A percentile compares a stretch with the other conserved stretches of the same genome.
These are phyloP conservation scores for Australoheros facetus DNA, from an alignment of 2,797 vertebrate genomes.

Conservation along the genomic window DNA sequence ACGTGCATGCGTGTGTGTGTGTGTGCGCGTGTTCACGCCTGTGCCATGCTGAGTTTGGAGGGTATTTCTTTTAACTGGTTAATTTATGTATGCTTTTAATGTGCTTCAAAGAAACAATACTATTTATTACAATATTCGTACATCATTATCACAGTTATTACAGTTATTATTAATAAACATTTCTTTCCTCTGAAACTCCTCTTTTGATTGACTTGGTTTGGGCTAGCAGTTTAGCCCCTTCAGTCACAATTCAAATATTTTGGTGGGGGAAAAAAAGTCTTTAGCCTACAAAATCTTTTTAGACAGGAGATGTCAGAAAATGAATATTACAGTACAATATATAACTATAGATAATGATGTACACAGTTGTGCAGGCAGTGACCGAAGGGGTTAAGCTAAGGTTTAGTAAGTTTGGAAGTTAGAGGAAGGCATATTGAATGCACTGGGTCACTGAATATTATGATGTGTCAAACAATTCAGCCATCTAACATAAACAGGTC, in stretches of 20 bases:
- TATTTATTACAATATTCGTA: constrained; percentile 83
- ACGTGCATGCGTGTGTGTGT: not conserved
- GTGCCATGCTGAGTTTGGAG: constrained; percentile 69
- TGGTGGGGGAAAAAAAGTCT: too few relatives aligned
- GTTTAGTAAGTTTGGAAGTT: too few relatives aligned
- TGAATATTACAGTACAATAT: too few relatives aligned
- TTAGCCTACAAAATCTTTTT: too few relatives aligned
- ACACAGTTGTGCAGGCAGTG: too few relatives aligned
- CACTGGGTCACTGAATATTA: not conserved
- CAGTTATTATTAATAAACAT: constrained; percentile 91
- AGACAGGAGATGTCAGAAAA: too few relatives aligned
- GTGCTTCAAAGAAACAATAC: constrained; percentile 88
- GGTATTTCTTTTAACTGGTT: constrained; percentile 67
- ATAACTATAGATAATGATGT: too few relatives aligned
- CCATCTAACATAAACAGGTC: not conserved
- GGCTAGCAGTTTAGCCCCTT: not conserved
- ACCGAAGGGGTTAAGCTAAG: too few relatives aligned
- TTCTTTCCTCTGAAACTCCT: constrained; percentile 89
- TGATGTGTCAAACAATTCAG: not conserved
- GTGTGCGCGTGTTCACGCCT: constrained; percentile 55
- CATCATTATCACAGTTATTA: constrained; percentile 83
- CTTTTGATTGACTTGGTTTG: constrained; percentile 15
- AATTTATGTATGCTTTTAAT: constrained; percentile 88
- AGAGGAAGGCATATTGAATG: not conserved
- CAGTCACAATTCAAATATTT: too few relatives aligned